Evolutionary conservation across 2,797 vertebrate species (phyloP).

Genomic region (Natrix natrix): DNA sequence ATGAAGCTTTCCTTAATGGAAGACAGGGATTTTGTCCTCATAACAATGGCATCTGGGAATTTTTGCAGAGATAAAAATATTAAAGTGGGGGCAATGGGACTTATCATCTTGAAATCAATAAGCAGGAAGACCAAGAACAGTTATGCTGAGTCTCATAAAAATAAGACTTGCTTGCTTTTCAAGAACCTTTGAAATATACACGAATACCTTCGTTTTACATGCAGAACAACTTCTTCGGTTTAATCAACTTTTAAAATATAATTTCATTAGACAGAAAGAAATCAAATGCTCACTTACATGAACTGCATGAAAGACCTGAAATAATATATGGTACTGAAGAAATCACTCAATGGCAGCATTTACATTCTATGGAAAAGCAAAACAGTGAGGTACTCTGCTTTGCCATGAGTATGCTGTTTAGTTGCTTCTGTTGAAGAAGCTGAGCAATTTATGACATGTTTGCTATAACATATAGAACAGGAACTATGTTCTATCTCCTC

Average conservation of each 20-base stretch:
- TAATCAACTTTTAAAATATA: neutral
- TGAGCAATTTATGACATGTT: neutral
- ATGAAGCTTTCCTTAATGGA: neutral
- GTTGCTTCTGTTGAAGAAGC: neutral
- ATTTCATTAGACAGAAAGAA: neutral
- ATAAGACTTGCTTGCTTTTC: neutral
- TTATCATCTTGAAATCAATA: neutral
- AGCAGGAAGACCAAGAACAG: neutral
- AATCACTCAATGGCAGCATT: neutral
- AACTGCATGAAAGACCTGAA: neutral
- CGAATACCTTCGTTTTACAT: neutral
- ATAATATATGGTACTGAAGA: neutral
- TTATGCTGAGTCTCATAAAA: neutral
- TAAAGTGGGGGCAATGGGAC: neutral
- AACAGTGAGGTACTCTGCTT: neutral
- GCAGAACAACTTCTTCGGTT: neutral
- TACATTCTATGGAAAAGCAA: neutral
- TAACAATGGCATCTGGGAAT: neutral
- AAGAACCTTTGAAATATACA: constrained; percentile 14
- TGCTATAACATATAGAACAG: neutral
- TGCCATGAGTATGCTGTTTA: neutral
- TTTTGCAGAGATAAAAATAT: neutral
- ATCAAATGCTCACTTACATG: neutral
- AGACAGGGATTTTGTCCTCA: constrained; percentile 11
- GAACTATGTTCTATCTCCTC: neutral